Evolutionary conservation across 2,797 vertebrate species (phyloP).

Genomic region (Paguma larvata): DNA sequence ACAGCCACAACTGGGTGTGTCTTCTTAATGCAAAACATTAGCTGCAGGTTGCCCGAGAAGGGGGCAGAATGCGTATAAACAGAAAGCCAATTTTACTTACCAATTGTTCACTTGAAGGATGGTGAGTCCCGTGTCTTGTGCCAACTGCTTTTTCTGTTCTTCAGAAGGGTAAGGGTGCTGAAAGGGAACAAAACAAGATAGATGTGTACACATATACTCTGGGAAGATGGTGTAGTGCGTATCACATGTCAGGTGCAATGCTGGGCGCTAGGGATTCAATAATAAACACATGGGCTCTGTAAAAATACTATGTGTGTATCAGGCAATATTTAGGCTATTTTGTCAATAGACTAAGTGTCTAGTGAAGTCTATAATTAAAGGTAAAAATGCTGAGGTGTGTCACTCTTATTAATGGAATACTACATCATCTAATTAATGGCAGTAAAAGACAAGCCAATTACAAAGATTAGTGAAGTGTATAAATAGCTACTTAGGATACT

Average conservation of each 20-base stretch:
- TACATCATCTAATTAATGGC: constrained; percentile 99
- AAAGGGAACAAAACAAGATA: constrained; percentile 86
- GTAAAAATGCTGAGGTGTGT: constrained; percentile 94
- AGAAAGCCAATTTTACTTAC: constrained; percentile 91
- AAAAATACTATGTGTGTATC: constrained; percentile 64
- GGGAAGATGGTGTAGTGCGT: background rate
- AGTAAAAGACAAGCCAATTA: constrained; percentile 99
- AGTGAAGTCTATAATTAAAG: constrained; percentile 91
- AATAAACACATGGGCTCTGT: background rate
- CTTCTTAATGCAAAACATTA: constrained; percentile 91
- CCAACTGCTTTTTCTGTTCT: constrained; percentile 99
- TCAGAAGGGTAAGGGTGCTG: constrained; percentile 99
- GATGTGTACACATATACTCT: constrained; percentile 2
- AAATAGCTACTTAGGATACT: constrained; percentile 95
- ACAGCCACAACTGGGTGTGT: constrained; percentile 85
- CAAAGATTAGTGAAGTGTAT: constrained; percentile 98
- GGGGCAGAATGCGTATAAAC: constrained; percentile 89
- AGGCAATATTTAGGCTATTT: constrained; percentile 84
- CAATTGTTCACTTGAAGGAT: constrained; percentile 99
- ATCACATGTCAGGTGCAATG: background rate
- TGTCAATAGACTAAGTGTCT: constrained; percentile 85
- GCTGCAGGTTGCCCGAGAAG: constrained; percentile 87
- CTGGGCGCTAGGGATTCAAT: background rate
- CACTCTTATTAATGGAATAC: constrained; percentile 96
- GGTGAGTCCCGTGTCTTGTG: constrained; percentile 99